Evolutionary conservation across 2,113 vertebrate genomes (phyloP).

Genomic region (Nothocercus nigrocapillus): DNA sequence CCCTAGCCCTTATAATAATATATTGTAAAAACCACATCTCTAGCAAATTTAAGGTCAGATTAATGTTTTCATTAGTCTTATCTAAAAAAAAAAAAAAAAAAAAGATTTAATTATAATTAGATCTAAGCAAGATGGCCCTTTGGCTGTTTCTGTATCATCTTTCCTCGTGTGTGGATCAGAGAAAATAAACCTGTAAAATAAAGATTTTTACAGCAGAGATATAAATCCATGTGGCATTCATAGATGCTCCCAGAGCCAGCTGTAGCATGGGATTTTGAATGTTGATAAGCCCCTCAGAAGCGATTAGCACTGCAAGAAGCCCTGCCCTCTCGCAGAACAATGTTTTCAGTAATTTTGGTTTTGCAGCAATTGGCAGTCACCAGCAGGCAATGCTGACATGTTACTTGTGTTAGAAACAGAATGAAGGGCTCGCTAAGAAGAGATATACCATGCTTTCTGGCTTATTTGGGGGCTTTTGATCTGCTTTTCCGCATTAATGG

Average conservation of each 20-base stretch:
- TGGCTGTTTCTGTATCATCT: not conserved
- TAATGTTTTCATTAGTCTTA: slow-evolving; percentile 39
- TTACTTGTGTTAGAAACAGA: not conserved
- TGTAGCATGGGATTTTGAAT: not conserved
- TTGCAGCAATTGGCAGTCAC: not conserved
- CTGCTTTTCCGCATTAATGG: not conserved
- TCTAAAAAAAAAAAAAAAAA: not conserved
- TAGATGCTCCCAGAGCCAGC: not conserved
- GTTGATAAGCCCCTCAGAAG: not conserved
- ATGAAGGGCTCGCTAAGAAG: not conserved
- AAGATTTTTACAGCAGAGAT: not conserved
- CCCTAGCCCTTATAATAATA: slow-evolving; percentile 5
- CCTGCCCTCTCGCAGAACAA: not conserved
- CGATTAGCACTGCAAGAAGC: not conserved
- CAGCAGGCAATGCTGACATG: not conserved
- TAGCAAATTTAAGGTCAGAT: slow-evolving; percentile 26
- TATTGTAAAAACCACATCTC: not conserved
- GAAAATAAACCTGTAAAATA: not conserved
- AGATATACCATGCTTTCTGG: not conserved
- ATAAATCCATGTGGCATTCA: not conserved
- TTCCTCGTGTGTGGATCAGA: not conserved
- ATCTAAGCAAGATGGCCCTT: not conserved
- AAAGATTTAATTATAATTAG: slow-evolving; percentile 36
- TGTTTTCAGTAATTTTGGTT: not conserved
- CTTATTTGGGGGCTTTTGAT: not conserved